Evolutionary conservation across 2,888 invertebrate species (phyloP), one percentile per base, ranked within the genome.

Genomic region (Carpatolechia fugitivella): DNA sequence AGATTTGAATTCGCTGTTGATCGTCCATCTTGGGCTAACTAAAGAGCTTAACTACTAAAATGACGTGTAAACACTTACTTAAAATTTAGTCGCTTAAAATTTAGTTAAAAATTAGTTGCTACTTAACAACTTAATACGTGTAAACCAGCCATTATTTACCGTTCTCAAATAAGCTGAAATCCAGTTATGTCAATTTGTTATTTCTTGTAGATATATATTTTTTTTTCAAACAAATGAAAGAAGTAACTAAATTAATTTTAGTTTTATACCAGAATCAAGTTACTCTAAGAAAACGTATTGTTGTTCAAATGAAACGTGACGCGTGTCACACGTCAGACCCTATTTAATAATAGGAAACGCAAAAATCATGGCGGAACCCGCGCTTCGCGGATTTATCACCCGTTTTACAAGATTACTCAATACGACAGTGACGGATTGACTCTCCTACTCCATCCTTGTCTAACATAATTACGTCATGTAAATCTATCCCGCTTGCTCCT

Each of bases 381-480:
- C 74, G 78, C 70, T 72, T 75, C 69, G 66, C 63, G 77, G 84
- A 84, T 85, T 85, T 86, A 86, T 87, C 84, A 81, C 80, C 77
- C 77, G 76, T 78, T 81, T 79, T 79, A 82, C 82, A 80, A 86
- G 89, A 88, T 87, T 87, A 89, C 81, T 70, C 71, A 73, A 85
- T 76, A 75, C 78, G 87, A 89, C 88, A 85, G 78, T 88, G 88
- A 89, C 84, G 75, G 81, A 88, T 89, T 85, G 86, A 85, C 85
- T 85, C 72, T 65, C 70, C 68, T 60, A 57, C 53, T 57, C 57
- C 60, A 33, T 85, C 82, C 63, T 66, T 63, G 58, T 85, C 73
- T 69, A 55, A 63, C 72, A 6, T 46, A 52, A 49, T 7, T 7
- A 24, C 38, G 49, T 50, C 36, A 7, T 8, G 44, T 74, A 70